phyloP scores from a whole-genome alignment of 1,140 invertebrate species.

The Amyelois transitella region DNA sequence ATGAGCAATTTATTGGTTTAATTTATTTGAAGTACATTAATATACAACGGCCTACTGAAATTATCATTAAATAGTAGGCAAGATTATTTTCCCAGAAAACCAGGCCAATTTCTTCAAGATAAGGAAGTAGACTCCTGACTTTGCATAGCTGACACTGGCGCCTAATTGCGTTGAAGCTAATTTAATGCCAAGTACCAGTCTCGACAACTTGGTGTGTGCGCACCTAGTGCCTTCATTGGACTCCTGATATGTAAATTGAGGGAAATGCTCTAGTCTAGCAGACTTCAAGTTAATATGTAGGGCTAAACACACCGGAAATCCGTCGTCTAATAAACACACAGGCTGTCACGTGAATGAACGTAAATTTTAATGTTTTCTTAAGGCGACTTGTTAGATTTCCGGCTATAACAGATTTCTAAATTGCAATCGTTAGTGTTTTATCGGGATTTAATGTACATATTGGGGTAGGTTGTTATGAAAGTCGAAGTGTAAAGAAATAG shows the following conservation, averaged over 20 bases:
- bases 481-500: neutral
- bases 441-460: neutral
- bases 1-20: no score
- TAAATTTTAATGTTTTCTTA: neutral
- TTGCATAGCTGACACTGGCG: slow-evolving; percentile 7
- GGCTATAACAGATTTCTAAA: neutral
- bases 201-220: neutral
- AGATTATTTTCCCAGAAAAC: slow-evolving; percentile 31
- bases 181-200: neutral
- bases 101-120: slow-evolving; percentile 29
- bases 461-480: neutral
- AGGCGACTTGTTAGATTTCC: neutral
- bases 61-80: slow-evolving; percentile 9
- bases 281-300: neutral
- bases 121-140: slow-evolving; percentile 14
- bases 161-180: neutral
- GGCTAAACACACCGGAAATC: neutral
- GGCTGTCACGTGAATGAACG: neutral
- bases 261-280: neutral
- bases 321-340: neutral
- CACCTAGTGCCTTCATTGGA: neutral
- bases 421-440: neutral
- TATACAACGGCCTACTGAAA: no score
- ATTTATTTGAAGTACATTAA: no score
- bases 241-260: neutral